These are phyloP conservation scores for Cryptophagus acutangulus DNA, from an alignment of 2,888 invertebrate species.

Conservation along the genomic window DNA sequence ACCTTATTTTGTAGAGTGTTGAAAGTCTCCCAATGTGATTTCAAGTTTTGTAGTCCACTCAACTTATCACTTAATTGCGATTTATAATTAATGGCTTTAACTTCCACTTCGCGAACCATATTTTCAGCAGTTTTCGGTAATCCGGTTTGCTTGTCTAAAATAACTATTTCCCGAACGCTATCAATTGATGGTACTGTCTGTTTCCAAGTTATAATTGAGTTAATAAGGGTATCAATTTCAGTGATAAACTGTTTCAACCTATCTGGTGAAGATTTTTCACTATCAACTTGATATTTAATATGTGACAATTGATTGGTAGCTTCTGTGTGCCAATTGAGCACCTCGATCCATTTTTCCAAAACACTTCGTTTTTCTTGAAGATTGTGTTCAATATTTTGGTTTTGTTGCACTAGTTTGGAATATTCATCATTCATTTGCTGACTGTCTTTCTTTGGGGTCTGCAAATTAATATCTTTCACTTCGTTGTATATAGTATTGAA, in stretches of 20 bases:
- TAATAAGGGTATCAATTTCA: slow-evolving; percentile 65
- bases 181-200: slow-evolving; percentile 64
- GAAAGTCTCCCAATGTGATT: slow-evolving; percentile 74
- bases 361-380: slow-evolving; percentile 69
- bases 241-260: slow-evolving; percentile 64
- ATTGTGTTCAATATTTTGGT: slow-evolving; percentile 69
- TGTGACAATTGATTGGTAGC: slow-evolving; percentile 74
- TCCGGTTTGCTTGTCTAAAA: slow-evolving; percentile 66
- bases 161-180: slow-evolving; percentile 60
- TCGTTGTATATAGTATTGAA: slow-evolving; percentile 77
- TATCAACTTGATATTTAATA: slow-evolving; percentile 73
- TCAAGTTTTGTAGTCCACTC: slow-evolving; percentile 64
- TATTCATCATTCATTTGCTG: slow-evolving; percentile 70
- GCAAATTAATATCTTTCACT: slow-evolving; percentile 69
- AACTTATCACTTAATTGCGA: slow-evolving; percentile 63
- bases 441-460: slow-evolving; percentile 69
- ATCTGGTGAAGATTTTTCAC: slow-evolving; percentile 64
- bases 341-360: slow-evolving; percentile 77
- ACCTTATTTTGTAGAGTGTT: slow-evolving; percentile 64
- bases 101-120: slow-evolving; percentile 68
- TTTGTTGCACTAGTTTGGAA: slow-evolving; percentile 68
- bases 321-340: slow-evolving; percentile 77
- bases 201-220: slow-evolving; percentile 67
- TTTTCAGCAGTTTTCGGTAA: slow-evolving; percentile 68
- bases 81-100: slow-evolving; percentile 62